Evolutionary conservation across 2,113 vertebrate genomes (phyloP).

Genomic region (Chaenocephalus aceratus): DNA sequence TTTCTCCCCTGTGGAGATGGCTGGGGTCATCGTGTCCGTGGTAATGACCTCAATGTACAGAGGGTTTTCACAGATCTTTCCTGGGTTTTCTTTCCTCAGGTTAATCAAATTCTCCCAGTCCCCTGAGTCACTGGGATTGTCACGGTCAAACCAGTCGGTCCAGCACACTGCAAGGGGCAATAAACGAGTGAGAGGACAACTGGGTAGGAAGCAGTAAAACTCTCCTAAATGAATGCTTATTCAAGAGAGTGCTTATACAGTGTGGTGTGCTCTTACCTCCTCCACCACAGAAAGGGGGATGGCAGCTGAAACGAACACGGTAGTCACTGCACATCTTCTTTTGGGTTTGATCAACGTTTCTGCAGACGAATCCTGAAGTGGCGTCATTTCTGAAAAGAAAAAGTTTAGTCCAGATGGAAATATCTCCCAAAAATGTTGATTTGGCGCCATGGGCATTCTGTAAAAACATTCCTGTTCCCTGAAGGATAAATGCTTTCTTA

Average conservation of each 20-base stretch:
- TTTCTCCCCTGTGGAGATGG: slow-evolving; percentile 23
- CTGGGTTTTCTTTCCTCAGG: slow-evolving; percentile 10
- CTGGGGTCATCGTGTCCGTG: slow-evolving; percentile 22
- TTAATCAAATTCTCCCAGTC: slow-evolving; percentile 33
- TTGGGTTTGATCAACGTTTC: slow-evolving; percentile 1
- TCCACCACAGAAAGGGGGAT: slow-evolving; percentile 28
- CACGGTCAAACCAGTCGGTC: slow-evolving; percentile 62
- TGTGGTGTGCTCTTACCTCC: slow-evolving; percentile 14
- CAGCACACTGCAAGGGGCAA: slow-evolving; percentile 49
- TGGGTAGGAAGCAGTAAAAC: background rate
- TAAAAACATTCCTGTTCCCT: no score
- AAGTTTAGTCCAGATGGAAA: no score
- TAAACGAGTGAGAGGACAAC: background rate
- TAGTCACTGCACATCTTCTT: slow-evolving; percentile 46
- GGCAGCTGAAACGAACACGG: slow-evolving; percentile 63
- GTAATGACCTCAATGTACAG: slow-evolving; percentile 45
- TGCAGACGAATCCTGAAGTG: slow-evolving; percentile 56
- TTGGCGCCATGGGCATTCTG: no score
- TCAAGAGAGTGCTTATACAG: background rate
- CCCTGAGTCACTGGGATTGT: slow-evolving; percentile 24
- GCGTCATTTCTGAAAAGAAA: slow-evolving; percentile 29
- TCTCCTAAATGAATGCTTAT: slow-evolving; percentile 1
- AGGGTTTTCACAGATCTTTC: slow-evolving; percentile 36
- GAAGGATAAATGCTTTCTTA: no score
- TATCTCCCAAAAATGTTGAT: no score